A percentile compares a stretch with the other conserved stretches of the same genome.
These are phyloP conservation scores for Strix uralensis DNA, from an alignment of 2,113 vertebrate genomes.

Conservation along the genomic window DNA sequence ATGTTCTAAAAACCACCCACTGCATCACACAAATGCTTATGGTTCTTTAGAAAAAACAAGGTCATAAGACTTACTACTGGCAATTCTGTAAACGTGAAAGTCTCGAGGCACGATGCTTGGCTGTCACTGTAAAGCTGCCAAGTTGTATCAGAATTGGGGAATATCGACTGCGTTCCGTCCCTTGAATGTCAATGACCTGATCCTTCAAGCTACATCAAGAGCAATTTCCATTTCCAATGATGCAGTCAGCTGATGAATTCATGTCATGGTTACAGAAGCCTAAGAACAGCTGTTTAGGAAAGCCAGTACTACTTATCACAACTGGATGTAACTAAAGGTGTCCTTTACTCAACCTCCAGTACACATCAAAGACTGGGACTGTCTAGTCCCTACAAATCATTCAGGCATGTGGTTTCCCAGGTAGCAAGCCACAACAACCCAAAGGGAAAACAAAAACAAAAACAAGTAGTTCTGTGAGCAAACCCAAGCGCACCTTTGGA, in stretches of 20 bases:
- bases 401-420: background rate
- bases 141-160: background rate
- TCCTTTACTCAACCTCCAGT: background rate
- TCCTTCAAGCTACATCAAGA: background rate
- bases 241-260: background rate
- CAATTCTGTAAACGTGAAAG: background rate
- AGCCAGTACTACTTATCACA: background rate
- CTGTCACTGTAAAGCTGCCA: slow-evolving; percentile 15
- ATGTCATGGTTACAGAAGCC: background rate
- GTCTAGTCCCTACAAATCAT: background rate
- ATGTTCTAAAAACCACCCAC: background rate
- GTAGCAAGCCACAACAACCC: background rate
- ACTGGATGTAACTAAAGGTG: background rate
- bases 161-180: background rate
- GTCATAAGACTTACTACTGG: background rate
- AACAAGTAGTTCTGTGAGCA: background rate
- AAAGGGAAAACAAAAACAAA: background rate
- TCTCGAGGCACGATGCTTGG: background rate
- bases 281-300: background rate
- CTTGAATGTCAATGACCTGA: background rate
- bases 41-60: background rate
- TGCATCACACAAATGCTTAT: background rate
- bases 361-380: background rate
- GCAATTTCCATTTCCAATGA: background rate
- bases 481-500: background rate